Base-by-base conservation (phyloP, 2,113 vertebrate species). In the Phylloscopus trochiloides region DNA sequence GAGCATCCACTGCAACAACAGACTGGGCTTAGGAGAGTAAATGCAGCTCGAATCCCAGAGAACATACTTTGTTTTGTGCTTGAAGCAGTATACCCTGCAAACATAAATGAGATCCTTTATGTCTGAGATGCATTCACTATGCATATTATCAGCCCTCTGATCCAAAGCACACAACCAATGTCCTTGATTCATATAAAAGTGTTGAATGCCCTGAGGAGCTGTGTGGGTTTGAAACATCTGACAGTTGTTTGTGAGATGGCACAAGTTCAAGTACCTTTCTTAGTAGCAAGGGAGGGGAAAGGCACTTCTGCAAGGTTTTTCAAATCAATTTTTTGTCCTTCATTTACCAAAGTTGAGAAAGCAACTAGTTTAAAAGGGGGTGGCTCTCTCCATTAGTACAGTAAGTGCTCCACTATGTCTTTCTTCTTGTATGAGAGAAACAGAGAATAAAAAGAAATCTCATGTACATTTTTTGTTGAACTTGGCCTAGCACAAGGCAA, bases 101-200 rank as follows among this genome's bases (percentile, higher is more conserved):
- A 87, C 75, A 87, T 82, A 96, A 96, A 90, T 92, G 89, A 95
- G 76, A 74, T 93, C 81, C 80, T 96, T 96, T 97, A 90, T 97
- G 92, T 93, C 66, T 90, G 55, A 90, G 92, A 74, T 93, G 73
- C 81, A 96, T 96, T 96, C 96, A 94, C 78, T 90, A 65, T 96
- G 93, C 95, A 94, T 90, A 95, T 95, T 94, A 95, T 96, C 94
- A 95, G 45, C 61, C 62, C 75, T 97, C 79, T 95, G 95, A 97
- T 97, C 96, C 96, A 87, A 90, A 95, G 90, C 89, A 93, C 83
- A 92, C 87, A 97, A 94, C 92, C 95, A 93, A 36, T 97, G 96
- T 95, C 96, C 95, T 97, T 96, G 96, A 94, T 93, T 97, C 59
- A 0, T 90, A 89, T 92, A 94, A 96, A 94, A 92, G 82, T 95